Evolutionary conservation across 2,888 invertebrate species (phyloP).

Genomic region (Leistus spinibarbis): DNA sequence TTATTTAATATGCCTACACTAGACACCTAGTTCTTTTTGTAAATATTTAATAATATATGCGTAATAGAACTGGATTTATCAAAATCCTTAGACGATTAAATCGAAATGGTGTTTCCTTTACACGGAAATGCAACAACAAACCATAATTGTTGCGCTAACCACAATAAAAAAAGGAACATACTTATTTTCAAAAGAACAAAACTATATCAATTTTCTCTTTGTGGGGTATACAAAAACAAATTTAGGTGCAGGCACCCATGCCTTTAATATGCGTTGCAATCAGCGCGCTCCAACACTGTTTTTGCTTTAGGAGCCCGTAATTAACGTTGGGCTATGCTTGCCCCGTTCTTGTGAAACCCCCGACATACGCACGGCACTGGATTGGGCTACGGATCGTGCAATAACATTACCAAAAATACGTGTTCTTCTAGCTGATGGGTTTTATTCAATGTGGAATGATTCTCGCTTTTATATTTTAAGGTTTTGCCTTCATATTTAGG

Average conservation of each 20-base stretch:
- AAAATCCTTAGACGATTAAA: background rate
- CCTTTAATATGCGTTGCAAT: background rate
- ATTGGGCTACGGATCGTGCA: constrained; percentile 4
- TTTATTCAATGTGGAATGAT: constrained; percentile 32
- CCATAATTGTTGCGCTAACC: too few species aligned
- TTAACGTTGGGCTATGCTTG: constrained; percentile 14
- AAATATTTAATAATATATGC: background rate
- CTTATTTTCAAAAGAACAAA: too few species aligned
- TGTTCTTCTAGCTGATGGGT: background rate
- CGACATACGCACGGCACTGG: constrained; percentile 20
- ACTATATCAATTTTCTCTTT: too few species aligned
- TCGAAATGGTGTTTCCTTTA: background rate
- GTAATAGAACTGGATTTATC: background rate
- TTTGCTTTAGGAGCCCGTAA: constrained; percentile 9
- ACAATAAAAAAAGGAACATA: too few species aligned
- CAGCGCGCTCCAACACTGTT: background rate
- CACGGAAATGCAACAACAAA: background rate
- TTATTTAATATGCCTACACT: background rate
- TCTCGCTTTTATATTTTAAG: constrained; percentile 28
- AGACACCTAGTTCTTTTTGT: background rate
- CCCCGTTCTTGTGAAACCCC: constrained; percentile 19
- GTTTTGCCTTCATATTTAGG: constrained; percentile 8
- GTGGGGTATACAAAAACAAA: background rate
- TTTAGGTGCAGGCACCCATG: too few species aligned
- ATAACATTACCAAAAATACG: background rate